Evolutionary conservation across 2,888 invertebrate genomes (phyloP).

Genomic region (Nomada lathburiana): DNA sequence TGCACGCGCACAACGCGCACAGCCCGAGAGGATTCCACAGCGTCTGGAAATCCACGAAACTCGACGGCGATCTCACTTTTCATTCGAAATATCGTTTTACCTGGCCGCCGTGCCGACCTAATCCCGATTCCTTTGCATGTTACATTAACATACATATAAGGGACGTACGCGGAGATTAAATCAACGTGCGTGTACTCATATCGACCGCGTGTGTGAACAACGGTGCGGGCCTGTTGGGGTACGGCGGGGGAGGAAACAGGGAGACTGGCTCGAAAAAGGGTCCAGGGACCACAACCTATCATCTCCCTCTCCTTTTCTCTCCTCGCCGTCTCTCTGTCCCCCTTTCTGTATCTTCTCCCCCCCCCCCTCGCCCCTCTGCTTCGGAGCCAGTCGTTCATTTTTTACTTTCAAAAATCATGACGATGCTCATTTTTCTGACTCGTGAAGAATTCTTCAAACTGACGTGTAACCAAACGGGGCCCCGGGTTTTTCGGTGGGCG

Average conservation of each 20-base stretch:
- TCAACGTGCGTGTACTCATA: slow-evolving; percentile 52
- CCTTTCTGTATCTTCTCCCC: slow-evolving; percentile 17
- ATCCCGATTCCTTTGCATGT: slow-evolving; percentile 40
- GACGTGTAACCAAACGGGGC: slow-evolving; percentile 82
- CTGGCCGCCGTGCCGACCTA: slow-evolving; percentile 13
- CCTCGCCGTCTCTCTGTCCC: slow-evolving; percentile 23
- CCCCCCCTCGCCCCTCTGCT: slow-evolving; percentile 36
- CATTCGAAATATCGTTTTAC: slow-evolving; percentile 45
- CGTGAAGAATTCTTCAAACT: slow-evolving; percentile 84
- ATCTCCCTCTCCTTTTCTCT: not conserved
- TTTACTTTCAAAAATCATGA: slow-evolving; percentile 85
- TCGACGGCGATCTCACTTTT: slow-evolving; percentile 15
- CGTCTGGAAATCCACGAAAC: slow-evolving; percentile 38
- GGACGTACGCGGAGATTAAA: slow-evolving; percentile 45
- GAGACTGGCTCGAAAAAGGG: slow-evolving; percentile 64
- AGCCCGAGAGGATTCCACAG: slow-evolving; percentile 1
- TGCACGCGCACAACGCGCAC: too few species aligned
- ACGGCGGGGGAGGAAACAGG: slow-evolving; percentile 40
- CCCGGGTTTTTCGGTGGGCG: slow-evolving; percentile 69
- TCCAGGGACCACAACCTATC: slow-evolving; percentile 42
- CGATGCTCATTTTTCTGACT: slow-evolving; percentile 85
- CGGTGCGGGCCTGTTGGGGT: slow-evolving; percentile 22
- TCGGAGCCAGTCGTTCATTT: slow-evolving; percentile 79
- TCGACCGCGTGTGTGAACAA: slow-evolving; percentile 63
- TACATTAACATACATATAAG: slow-evolving; percentile 66